phyloP scores from a whole-genome alignment of 1,140 invertebrate species.

The Aphelinus certus region DNA sequence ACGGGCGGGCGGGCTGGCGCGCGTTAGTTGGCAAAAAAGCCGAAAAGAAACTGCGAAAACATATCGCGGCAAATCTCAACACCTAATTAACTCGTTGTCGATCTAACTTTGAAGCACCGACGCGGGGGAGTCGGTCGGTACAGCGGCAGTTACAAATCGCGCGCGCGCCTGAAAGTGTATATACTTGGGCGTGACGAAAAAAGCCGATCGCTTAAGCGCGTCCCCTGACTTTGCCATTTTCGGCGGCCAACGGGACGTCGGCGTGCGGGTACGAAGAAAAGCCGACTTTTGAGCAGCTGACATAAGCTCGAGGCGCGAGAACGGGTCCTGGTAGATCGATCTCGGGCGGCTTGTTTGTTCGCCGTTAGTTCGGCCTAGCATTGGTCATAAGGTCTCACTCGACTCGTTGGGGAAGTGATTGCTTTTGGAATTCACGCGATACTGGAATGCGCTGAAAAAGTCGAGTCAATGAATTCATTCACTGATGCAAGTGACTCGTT shows the following conservation, averaged over 20 bases:
- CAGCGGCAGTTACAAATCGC: conserved; percentile 7
- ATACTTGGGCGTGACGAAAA: background rate
- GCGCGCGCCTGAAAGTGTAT: too few relatives aligned
- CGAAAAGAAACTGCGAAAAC: background rate
- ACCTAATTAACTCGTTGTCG: background rate
- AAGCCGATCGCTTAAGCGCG: background rate
- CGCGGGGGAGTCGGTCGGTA: conserved; percentile 10
- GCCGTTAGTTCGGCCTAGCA: background rate
- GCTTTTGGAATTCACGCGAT: background rate
- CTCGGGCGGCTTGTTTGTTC: background rate
- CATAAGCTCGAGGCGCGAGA: conserved; percentile 14
- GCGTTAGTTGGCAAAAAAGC: too few relatives aligned
- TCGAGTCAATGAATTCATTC: background rate
- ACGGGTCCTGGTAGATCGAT: background rate
- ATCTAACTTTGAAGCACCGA: background rate
- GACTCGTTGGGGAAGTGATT: background rate
- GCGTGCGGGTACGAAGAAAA: background rate
- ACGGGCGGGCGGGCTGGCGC: too few relatives aligned
- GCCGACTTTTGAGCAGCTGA: background rate
- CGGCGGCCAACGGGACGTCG: background rate
- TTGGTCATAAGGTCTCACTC: background rate
- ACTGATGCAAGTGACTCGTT: background rate
- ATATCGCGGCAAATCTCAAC: background rate
- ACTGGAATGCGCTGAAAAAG: background rate
- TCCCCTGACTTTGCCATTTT: conserved; percentile 22